Percentiles rank a stretch among this genome's conserved stretches.
phyloP scores from a whole-genome alignment of 1,140 invertebrate species.

The Drosophila guanche region DNA sequence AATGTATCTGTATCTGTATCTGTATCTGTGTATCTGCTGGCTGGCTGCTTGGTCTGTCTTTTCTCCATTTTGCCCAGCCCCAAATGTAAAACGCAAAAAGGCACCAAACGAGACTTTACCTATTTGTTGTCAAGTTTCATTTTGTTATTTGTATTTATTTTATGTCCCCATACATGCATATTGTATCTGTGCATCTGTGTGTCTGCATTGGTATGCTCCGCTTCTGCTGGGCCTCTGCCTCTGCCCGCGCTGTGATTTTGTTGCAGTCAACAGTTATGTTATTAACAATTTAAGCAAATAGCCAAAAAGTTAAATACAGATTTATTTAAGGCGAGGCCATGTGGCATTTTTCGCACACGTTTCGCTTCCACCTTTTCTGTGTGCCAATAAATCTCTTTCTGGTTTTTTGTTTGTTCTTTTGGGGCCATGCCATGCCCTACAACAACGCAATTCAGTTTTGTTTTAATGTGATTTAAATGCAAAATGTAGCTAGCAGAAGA shows the following conservation, averaged over 20 bases:
- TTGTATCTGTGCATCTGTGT: constrained; percentile 17
- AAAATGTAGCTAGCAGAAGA: constrained; percentile 28
- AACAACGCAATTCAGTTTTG: constrained; percentile 43
- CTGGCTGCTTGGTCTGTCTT: constrained; percentile 31
- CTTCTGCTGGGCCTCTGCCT: constrained; percentile 11
- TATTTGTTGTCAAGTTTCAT: constrained; percentile 63
- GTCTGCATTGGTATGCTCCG: constrained; percentile 24
- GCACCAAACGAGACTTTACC: constrained; percentile 70
- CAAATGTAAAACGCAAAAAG: constrained; percentile 66
- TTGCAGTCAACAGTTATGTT: constrained; percentile 47
- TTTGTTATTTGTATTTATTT: constrained; percentile 27
- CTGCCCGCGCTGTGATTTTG: constrained; percentile 42
- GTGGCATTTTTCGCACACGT: constrained; percentile 13
- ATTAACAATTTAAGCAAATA: constrained; percentile 76
- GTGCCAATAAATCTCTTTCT: constrained; percentile 30
- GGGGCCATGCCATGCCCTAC: constrained; percentile 2
- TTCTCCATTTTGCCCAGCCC: constrained; percentile 47
- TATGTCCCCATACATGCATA: neutral
- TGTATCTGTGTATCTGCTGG: constrained; percentile 18
- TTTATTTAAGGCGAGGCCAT: constrained; percentile 28
- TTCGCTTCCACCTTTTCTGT: constrained; percentile 20
- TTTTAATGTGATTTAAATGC: constrained; percentile 31
- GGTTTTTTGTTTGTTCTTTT: neutral
- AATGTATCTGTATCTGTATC: constrained; percentile 41
- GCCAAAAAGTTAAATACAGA: constrained; percentile 26